phyloP scores from a whole-genome alignment of 2,888 invertebrate species.

The Ophion ellenae region DNA sequence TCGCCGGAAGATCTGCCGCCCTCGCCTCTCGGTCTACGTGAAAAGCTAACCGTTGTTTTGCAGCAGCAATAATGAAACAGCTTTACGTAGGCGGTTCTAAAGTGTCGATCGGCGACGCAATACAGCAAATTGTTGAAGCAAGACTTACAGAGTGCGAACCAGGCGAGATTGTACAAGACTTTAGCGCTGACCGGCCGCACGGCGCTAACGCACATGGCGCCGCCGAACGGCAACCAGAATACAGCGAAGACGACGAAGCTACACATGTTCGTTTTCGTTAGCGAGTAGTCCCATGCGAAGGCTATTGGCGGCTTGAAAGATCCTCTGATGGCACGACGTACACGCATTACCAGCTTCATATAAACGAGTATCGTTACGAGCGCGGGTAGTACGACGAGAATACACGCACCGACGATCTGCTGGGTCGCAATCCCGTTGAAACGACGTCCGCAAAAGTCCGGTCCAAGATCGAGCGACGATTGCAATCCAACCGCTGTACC shows the following conservation, averaged over 20 bases:
- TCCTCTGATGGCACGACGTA: conserved; percentile 85
- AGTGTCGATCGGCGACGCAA: conserved; percentile 88
- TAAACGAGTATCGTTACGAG: conserved; percentile 86
- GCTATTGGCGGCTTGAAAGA: conserved; percentile 87
- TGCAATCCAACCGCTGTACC: conserved; percentile 86
- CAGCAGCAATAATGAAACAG: conserved; percentile 93
- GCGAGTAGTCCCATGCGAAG: conserved; percentile 87
- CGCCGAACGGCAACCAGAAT: conserved; percentile 89
- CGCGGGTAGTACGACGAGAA: conserved; percentile 87
- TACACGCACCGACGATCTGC: conserved; percentile 85
- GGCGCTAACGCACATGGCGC: conserved; percentile 86
- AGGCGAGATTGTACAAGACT: conserved; percentile 88
- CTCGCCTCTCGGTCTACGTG: conserved; percentile 86
- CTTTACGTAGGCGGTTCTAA: conserved; percentile 89
- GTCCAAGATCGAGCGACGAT: conserved; percentile 86
- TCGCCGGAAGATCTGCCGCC: conserved; percentile 85
- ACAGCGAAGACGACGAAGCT: conserved; percentile 87
- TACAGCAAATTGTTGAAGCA: conserved; percentile 88
- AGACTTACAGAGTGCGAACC: conserved; percentile 89
- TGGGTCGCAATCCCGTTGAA: conserved; percentile 86
- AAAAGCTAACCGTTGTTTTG: conserved; percentile 89
- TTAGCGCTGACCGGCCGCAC: conserved; percentile 84
- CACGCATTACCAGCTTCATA: conserved; percentile 84
- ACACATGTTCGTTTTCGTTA: conserved; percentile 87
- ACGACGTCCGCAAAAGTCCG: conserved; percentile 88